Conservation (phyloP, 2,888 invertebrate genomes). For the Drosophila cognata region DNA sequence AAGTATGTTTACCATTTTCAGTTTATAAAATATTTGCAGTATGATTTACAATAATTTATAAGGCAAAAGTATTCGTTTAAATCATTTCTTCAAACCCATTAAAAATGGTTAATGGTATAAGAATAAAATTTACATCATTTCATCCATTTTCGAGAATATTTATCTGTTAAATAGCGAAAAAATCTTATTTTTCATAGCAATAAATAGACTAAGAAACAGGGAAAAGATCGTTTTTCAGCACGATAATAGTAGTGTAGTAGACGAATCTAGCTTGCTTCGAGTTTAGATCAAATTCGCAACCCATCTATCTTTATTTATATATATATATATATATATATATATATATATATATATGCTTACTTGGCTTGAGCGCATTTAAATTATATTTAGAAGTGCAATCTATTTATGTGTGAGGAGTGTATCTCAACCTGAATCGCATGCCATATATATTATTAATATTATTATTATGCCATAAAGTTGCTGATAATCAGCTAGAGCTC, state of each 20-base stretch:
- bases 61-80: neutral
- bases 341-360: neutral
- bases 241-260: no score
- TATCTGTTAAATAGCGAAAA: neutral
- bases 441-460: conserved; percentile 14
- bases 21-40: neutral
- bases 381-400: conserved; percentile 36
- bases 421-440: conserved; percentile 12
- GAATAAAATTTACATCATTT: neutral
- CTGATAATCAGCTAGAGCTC: conserved; percentile 8
- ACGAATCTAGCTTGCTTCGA: neutral
- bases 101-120: neutral
- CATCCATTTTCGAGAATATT: neutral
- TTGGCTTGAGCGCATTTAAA: neutral
- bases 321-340: neutral
- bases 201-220: neutral
- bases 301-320: neutral
- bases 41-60: neutral
- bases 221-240: no score
- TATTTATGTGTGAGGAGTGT: conserved; percentile 11
- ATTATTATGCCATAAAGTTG: conserved; percentile 12
- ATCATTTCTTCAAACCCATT: neutral
- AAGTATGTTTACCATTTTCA: neutral
- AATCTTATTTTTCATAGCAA: neutral
- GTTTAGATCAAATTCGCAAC: neutral